Conservation (phyloP, 2,888 invertebrate genomes). For the Ashinkailepas kermadecensis region DNA sequence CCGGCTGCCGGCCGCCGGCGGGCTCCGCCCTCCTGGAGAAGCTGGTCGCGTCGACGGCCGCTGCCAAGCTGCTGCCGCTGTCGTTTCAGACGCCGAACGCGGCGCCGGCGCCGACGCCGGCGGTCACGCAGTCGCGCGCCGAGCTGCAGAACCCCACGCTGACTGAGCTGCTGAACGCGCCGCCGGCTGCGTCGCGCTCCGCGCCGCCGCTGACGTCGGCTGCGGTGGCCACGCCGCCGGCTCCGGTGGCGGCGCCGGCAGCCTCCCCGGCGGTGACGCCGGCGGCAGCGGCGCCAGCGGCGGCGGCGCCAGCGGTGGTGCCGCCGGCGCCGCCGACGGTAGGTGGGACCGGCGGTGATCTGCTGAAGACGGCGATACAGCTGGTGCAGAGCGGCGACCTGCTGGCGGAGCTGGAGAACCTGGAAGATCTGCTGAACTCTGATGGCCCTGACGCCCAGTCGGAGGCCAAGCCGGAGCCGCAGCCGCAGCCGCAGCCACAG, state of each 20-base stretch:
- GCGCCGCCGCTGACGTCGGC: background rate
- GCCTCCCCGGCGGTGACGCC: background rate
- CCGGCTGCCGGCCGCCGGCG: background rate
- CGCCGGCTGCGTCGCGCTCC: background rate
- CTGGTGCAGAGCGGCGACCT: conserved; percentile 20
- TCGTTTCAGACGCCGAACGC: background rate
- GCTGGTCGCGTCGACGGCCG: background rate
- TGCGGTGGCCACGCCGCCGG: background rate
- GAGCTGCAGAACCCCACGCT: conserved; percentile 19
- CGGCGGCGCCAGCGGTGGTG: background rate
- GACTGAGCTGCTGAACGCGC: conserved; percentile 21
- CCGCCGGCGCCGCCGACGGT: background rate
- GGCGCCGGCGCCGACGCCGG: background rate
- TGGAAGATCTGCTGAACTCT: background rate
- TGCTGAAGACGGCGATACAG: conserved; percentile 11
- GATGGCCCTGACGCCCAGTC: background rate
- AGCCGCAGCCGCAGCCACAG: background rate
- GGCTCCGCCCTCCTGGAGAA: background rate
- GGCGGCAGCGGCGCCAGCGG: background rate
- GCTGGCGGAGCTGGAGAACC: conserved; percentile 13
- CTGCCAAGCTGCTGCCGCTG: background rate
- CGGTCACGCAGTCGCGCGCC: background rate
- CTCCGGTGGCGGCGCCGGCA: background rate
- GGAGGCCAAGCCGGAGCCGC: background rate
- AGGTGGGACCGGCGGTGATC: background rate